phyloP scores from a whole-genome alignment of 2,113 vertebrate genomes.

The Dasyornis broadbenti region DNA sequence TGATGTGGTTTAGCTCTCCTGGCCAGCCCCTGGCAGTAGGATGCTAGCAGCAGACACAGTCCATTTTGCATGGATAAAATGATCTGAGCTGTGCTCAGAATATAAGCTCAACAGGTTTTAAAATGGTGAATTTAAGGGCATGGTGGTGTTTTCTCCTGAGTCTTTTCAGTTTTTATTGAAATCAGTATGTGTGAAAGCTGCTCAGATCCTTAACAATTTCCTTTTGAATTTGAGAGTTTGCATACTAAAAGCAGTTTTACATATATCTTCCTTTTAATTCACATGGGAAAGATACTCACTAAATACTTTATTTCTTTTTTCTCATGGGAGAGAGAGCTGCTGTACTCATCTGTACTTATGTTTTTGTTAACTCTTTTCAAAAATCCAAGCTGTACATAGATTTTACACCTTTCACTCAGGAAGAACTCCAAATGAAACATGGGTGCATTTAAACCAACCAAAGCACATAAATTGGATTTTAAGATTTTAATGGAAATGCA shows the following conservation, averaged over 20 bases:
- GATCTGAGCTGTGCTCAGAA: background rate
- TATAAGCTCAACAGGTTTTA: background rate
- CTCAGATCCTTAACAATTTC: constrained; percentile 24
- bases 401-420: background rate
- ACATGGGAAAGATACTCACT: constrained; percentile 3
- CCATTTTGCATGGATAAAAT: background rate
- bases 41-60: background rate
- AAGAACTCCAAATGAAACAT: background rate
- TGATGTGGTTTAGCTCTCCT: background rate
- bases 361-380: background rate
- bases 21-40: background rate
- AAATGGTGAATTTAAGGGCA: background rate
- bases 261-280: constrained; percentile 19
- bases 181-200: background rate
- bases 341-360: background rate
- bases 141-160: background rate
- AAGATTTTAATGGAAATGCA: background rate
- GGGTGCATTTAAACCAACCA: background rate
- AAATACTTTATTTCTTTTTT: constrained; percentile 12
- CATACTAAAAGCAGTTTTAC: constrained; percentile 31
- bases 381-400: background rate
- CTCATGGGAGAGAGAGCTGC: background rate
- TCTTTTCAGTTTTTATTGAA: constrained; percentile 40
- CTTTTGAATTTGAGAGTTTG: constrained; percentile 21
- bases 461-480: background rate